A percentile compares a stretch with the other conserved stretches of the same genome.
Evolutionary conservation across 2,113 vertebrate genomes (phyloP).

Genomic region (Stigmatopora argus): DNA sequence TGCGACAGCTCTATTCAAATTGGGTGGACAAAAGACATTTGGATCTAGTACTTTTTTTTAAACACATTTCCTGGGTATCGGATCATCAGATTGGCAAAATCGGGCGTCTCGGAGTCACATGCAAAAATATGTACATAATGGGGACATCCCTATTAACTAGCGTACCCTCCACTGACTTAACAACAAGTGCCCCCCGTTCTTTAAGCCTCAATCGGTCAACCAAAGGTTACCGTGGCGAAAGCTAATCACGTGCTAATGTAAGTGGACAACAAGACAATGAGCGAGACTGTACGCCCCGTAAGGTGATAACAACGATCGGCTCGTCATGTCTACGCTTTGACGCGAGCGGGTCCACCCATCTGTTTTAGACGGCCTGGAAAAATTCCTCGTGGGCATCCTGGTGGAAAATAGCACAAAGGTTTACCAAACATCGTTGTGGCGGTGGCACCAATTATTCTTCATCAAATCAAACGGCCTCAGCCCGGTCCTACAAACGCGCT

Average conservation of each 20-base stretch:
- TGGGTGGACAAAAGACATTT: no score
- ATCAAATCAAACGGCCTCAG: conserved; percentile 75
- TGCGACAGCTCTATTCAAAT: no score
- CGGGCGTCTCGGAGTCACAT: no score
- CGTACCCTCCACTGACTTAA: conserved; percentile 5
- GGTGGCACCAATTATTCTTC: conserved; percentile 78
- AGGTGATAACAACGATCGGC: conserved; percentile 81
- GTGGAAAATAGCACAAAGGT: conserved; percentile 79
- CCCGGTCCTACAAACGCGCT: conserved; percentile 60
- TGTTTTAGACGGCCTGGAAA: conserved; percentile 74
- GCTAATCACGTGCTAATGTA: conserved; percentile 28
- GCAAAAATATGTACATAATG: no score
- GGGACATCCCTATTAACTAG: no score
- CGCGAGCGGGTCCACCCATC: conserved; percentile 74
- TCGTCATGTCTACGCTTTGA: conserved; percentile 48
- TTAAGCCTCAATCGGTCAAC: conserved; percentile 4
- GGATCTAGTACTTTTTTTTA: no score
- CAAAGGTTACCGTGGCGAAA: conserved; percentile 24
- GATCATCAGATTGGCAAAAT: no score
- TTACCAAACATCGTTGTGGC: conserved; percentile 73
- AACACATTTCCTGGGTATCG: no score
- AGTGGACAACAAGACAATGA: conserved; percentile 43
- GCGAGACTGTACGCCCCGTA: conserved; percentile 57
- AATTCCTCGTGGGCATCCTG: conserved; percentile 91
- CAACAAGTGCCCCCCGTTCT: conserved; percentile 3